A percentile compares a stretch with the other conserved stretches of the same genome.
Conservation (phyloP, 1,140 invertebrate species). For the Zaprionus kolodkinae region DNA sequence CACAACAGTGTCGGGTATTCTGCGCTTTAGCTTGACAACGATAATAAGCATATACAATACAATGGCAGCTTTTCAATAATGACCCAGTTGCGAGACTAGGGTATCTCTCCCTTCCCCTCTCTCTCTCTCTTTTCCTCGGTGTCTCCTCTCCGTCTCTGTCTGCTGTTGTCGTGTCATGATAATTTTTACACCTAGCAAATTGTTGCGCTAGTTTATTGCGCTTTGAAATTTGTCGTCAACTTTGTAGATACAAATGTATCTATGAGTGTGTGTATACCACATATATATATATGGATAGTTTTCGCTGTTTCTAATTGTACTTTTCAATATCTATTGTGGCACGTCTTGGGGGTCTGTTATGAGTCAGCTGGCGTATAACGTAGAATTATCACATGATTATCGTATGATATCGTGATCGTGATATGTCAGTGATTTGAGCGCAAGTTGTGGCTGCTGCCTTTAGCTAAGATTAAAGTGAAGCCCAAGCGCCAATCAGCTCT, state of each 20-base stretch:
- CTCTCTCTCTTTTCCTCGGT: background rate
- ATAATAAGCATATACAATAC: constrained; percentile 4
- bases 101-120: background rate
- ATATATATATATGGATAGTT: constrained; percentile 15
- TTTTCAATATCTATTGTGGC: constrained; percentile 47
- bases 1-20: background rate
- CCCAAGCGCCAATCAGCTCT: constrained; percentile 29
- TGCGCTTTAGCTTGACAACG: background rate
- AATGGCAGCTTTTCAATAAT: constrained; percentile 3
- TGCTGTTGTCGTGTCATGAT: constrained; percentile 53
- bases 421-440: constrained; percentile 24
- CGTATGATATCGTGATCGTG: constrained; percentile 45
- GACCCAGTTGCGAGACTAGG: constrained; percentile 1
- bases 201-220: constrained; percentile 58
- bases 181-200: constrained; percentile 76
- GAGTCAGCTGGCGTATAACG: constrained; percentile 50
- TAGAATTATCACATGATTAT: constrained; percentile 75
- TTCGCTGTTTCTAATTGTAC: constrained; percentile 59
- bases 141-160: background rate
- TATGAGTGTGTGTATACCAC: too few relatives aligned
- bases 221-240: constrained; percentile 44
- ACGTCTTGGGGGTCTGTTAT: constrained; percentile 14
- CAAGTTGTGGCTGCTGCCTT: background rate
- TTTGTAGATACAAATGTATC: constrained; percentile 2
- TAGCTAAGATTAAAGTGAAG: constrained; percentile 30